Conservation (phyloP, 2,888 invertebrate species). For the Tachina grossa region DNA sequence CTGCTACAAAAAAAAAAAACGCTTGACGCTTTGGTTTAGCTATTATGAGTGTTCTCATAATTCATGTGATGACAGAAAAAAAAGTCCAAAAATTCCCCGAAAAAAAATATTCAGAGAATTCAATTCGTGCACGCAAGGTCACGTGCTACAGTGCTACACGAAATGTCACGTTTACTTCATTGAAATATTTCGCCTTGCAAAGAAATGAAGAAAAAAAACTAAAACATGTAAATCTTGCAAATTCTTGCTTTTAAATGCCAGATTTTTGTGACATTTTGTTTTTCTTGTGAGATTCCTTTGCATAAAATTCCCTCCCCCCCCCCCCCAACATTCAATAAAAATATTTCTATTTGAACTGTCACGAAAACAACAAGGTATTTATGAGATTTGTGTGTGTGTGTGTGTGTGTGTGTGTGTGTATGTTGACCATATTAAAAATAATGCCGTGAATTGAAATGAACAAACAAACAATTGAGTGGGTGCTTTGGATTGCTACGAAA, state of each 20-base stretch:
- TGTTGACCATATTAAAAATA: conserved; percentile 46
- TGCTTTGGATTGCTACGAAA: conserved; percentile 19
- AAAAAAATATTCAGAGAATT: neutral
- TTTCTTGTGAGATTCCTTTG: conserved; percentile 8
- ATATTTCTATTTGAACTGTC: conserved; percentile 11
- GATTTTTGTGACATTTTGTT: conserved; percentile 19
- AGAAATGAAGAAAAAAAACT: neutral
- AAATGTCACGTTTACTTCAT: conserved; percentile 14
- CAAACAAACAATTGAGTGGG: conserved; percentile 41
- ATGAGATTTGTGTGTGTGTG: neutral
- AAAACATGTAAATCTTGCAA: conserved; percentile 1
- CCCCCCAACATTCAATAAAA: neutral
- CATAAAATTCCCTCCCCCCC: conserved; percentile 12
- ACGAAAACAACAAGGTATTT: conserved; percentile 17
- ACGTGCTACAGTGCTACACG: neutral
- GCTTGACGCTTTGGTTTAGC: too few species aligned
- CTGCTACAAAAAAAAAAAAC: too few species aligned
- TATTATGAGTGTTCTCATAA: too few species aligned
- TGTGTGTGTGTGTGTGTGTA: neutral
- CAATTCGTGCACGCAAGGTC: too few species aligned
- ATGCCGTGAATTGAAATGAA: conserved; percentile 33
- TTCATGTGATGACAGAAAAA: too few species aligned
- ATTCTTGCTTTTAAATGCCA: conserved; percentile 3
- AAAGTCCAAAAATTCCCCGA: too few species aligned
- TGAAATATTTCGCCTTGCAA: conserved; percentile 3